Evolutionary conservation across 1,140 invertebrate genomes (phyloP).

Genomic region (Coelopa frigida): DNA sequence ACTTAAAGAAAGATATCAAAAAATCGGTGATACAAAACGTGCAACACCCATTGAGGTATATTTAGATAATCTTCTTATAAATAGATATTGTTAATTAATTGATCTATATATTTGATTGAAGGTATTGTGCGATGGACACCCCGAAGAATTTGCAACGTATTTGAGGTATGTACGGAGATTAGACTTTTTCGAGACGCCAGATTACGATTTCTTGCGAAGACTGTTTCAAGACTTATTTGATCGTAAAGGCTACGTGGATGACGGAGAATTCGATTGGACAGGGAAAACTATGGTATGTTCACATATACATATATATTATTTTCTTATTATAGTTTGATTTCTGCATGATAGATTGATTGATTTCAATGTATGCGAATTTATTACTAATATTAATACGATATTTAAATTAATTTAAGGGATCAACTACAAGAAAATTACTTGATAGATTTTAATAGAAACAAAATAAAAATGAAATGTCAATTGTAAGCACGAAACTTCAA

Average conservation of each 20-base stretch:
- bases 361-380: too few species aligned
- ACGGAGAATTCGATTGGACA: constrained; percentile 97
- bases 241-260: constrained; percentile 83
- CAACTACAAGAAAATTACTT: constrained; percentile 4
- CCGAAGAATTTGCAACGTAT: constrained; percentile 95
- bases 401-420: too few species aligned
- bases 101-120: constrained; percentile 18
- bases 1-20: constrained; percentile 98
- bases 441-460: constrained; percentile 4
- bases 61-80: not conserved
- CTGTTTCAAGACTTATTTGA: constrained; percentile 94
- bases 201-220: constrained; percentile 96
- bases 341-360: too few species aligned
- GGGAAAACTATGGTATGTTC: constrained; percentile 83
- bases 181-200: constrained; percentile 99
- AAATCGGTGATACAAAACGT: constrained; percentile 98
- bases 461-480: not conserved
- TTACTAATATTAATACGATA: too few species aligned
- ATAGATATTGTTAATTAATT: not conserved
- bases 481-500: too few species aligned
- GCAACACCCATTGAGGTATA: constrained; percentile 88
- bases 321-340: too few species aligned
- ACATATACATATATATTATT: constrained; percentile 11
- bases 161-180: constrained; percentile 93
- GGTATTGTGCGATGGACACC: constrained; percentile 94